Percentiles rank a stretch among this genome's conserved stretches.
Evolutionary conservation across 2,888 invertebrate genomes (phyloP).

Genomic region (Spilosoma lubricipeda): DNA sequence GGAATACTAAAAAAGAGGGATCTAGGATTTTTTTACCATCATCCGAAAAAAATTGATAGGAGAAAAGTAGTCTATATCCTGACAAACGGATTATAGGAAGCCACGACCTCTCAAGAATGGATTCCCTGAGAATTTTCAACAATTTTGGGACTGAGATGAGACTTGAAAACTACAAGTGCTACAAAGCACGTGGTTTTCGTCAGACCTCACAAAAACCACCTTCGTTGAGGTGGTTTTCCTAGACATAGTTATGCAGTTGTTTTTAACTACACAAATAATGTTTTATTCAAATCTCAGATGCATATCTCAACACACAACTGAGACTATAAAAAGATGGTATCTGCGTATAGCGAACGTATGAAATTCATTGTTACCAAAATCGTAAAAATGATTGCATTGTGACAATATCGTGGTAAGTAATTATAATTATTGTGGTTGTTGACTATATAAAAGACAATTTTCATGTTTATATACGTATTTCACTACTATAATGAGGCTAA

Average conservation of each 20-base stretch:
- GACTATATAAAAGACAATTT: neutral
- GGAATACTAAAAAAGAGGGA: no score
- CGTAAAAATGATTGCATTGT: slow-evolving; percentile 1
- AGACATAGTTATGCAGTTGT: neutral
- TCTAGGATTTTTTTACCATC: no score
- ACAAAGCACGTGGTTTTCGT: neutral
- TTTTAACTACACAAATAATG: neutral
- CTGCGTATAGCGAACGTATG: neutral
- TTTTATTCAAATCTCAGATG: neutral
- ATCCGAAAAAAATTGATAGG: no score
- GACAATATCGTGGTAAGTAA: neutral
- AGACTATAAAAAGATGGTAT: neutral
- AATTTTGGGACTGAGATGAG: neutral
- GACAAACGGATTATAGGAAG: neutral
- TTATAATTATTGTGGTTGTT: neutral
- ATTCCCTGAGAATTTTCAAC: neutral
- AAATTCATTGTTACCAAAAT: slow-evolving; percentile 2
- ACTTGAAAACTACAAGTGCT: neutral
- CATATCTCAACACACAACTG: neutral
- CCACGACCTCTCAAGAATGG: neutral
- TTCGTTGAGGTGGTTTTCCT: neutral
- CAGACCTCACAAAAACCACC: neutral
- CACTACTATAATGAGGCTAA: neutral
- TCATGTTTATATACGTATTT: neutral
- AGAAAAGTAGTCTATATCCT: neutral